phyloP scores from a whole-genome alignment of 1,140 invertebrate species.

The Zophobas atratus region DNA sequence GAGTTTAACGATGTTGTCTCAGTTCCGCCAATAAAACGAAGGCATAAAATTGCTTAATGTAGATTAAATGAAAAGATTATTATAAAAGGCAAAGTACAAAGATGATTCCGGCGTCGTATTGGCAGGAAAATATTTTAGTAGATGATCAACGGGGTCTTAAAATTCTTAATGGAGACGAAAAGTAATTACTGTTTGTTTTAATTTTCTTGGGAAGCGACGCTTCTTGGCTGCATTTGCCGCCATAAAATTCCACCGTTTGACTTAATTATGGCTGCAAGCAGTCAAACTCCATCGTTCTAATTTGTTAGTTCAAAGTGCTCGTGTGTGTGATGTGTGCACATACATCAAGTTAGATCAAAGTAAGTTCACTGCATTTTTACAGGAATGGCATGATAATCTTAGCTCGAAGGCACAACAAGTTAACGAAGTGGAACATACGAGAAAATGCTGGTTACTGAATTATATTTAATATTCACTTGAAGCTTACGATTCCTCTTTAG shows the following conservation, averaged over 20 bases:
- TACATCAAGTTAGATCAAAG: slow-evolving; percentile 17
- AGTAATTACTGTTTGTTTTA: slow-evolving; percentile 24
- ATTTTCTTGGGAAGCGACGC: neutral
- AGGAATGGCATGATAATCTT: slow-evolving; percentile 7
- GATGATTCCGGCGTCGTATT: neutral
- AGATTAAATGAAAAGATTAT: slow-evolving; percentile 2
- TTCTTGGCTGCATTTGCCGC: neutral
- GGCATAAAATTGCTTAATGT: slow-evolving; percentile 1
- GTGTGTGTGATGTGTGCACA: neutral
- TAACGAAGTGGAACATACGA: slow-evolving; percentile 17
- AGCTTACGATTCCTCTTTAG: too few species aligned
- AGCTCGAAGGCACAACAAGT: slow-evolving; percentile 19
- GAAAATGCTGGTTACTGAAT: neutral
- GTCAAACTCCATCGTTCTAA: neutral
- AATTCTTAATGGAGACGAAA: slow-evolving; percentile 7
- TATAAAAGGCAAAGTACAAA: slow-evolving; percentile 9
- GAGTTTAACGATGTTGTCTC: neutral
- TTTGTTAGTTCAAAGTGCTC: slow-evolving; percentile 11
- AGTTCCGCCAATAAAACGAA: neutral
- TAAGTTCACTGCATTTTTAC: slow-evolving; percentile 7
- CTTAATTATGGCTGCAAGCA: slow-evolving; percentile 10
- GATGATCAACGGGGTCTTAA: slow-evolving; percentile 6
- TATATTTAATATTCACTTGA: neutral
- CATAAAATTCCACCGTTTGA: slow-evolving; percentile 2
- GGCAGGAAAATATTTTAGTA: neutral